Evolutionary conservation across 1,140 invertebrate species (phyloP).

Genomic region (Hestina assimilis): DNA sequence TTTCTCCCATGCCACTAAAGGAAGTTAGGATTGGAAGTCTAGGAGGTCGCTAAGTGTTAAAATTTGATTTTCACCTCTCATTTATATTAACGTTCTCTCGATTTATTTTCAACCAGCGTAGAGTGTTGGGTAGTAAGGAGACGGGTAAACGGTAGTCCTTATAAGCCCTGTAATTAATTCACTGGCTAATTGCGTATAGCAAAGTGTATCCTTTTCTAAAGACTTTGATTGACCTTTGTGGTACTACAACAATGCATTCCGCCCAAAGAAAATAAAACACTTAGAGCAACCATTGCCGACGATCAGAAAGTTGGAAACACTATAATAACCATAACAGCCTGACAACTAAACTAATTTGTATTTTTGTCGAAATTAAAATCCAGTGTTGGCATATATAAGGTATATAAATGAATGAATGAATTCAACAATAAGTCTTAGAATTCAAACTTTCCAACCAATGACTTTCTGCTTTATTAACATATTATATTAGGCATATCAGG

Average conservation of each 20-base stretch:
- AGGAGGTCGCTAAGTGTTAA: constrained; percentile 40
- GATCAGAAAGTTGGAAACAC: too few relatives aligned
- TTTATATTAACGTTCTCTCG: constrained; percentile 36
- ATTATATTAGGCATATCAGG: too few relatives aligned
- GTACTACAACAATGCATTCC: neutral
- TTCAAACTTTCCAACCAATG: too few relatives aligned
- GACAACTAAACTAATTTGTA: too few relatives aligned
- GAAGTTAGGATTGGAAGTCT: constrained; percentile 23
- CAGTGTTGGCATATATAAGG: too few relatives aligned
- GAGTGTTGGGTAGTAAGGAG: constrained; percentile 67
- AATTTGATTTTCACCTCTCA: constrained; percentile 53
- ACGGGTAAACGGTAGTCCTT: constrained; percentile 66
- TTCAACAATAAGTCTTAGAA: too few relatives aligned
- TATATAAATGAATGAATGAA: too few relatives aligned
- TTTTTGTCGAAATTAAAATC: too few relatives aligned
- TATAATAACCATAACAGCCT: too few relatives aligned
- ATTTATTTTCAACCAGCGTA: constrained; percentile 65
- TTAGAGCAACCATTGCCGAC: too few relatives aligned
- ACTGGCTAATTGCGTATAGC: constrained; percentile 23
- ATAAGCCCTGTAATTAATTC: constrained; percentile 64
- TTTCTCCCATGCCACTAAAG: constrained; percentile 44
- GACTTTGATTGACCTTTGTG: neutral
- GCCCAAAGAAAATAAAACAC: too few relatives aligned
- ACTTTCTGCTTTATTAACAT: too few relatives aligned
- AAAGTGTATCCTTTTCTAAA: constrained; percentile 1